These are phyloP conservation scores for Dimorphilus gyrociliatus DNA, from an alignment of 2,888 invertebrate species.

Conservation along the genomic window DNA sequence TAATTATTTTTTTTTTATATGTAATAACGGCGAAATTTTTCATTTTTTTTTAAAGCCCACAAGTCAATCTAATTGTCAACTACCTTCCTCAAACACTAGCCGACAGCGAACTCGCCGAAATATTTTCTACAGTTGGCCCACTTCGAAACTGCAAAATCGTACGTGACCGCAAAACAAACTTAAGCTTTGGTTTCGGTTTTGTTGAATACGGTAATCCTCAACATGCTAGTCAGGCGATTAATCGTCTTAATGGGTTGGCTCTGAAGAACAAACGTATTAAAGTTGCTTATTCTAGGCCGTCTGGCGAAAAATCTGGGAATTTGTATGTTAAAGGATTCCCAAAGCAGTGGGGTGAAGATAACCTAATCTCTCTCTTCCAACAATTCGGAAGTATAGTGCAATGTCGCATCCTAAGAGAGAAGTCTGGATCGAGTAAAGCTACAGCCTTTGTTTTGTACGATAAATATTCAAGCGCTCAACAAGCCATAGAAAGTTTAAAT, in stretches of 20 bases:
- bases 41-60: too few relatives aligned
- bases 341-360: conserved; percentile 46
- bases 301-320: conserved; percentile 81
- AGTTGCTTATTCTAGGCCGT: conserved; percentile 78
- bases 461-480: conserved; percentile 71
- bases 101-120: conserved; percentile 69
- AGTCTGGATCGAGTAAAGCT: conserved; percentile 67
- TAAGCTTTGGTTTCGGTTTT: conserved; percentile 90
- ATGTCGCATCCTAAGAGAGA: conserved; percentile 73
- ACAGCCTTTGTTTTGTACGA: conserved; percentile 70
- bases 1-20: too few relatives aligned
- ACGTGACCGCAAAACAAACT: conserved; percentile 52
- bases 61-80: conserved; percentile 83
- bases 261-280: conserved; percentile 80
- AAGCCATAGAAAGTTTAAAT: conserved; percentile 67
- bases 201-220: conserved; percentile 71
- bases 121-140: conserved; percentile 73
- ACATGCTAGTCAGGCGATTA: conserved; percentile 70
- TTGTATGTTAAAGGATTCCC: conserved; percentile 82
- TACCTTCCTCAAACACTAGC: conserved; percentile 84
- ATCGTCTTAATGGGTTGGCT: conserved; percentile 67
- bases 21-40: too few relatives aligned
- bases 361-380: conserved; percentile 66
- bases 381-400: conserved; percentile 79
- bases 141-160: conserved; percentile 69